A percentile compares a stretch with the other conserved stretches of the same genome.
Evolutionary conservation across 2,113 vertebrate genomes (phyloP).

Genomic region (Tragelaphus imberbis): DNA sequence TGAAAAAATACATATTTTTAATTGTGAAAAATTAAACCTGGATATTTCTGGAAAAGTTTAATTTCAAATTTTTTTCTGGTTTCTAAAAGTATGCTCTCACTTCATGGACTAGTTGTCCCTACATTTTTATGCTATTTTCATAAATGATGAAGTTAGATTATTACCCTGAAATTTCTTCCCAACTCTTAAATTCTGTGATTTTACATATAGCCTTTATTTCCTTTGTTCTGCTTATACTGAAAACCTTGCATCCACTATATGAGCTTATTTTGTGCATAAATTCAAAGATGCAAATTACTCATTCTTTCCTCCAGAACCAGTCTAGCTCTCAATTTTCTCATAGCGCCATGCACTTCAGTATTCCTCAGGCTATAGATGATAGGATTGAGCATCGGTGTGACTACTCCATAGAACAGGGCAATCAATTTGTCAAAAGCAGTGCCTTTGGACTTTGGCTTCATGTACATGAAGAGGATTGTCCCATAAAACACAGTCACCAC

Average conservation of each 20-base stretch:
- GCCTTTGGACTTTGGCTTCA: slow-evolving; percentile 29
- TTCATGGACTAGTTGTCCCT: not conserved
- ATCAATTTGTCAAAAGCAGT: not conserved
- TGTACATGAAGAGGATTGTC: slow-evolving; percentile 35
- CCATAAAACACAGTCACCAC: slow-evolving; percentile 38
- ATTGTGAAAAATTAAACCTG: not conserved
- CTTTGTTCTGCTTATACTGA: not conserved
- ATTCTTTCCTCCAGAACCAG: not conserved
- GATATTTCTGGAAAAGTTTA: not conserved
- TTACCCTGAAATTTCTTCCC: not conserved
- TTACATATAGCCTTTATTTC: not conserved
- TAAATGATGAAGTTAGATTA: not conserved
- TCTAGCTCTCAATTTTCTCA: not conserved
- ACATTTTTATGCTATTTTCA: not conserved
- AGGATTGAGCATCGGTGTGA: slow-evolving; percentile 33
- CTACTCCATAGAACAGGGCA: not conserved
- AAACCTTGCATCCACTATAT: not conserved
- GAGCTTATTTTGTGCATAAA: not conserved
- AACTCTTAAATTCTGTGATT: not conserved
- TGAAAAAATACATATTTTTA: not conserved
- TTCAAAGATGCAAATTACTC: not conserved
- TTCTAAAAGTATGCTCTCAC: not conserved
- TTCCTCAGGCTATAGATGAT: slow-evolving; percentile 22
- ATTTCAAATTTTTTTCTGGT: not conserved
- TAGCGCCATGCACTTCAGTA: not conserved